Evolutionary conservation across 30 jellyfish, hydroid and myxozoan genomes (phyloP).

Genomic region (Hydractinia symbiolongicarpus): DNA sequence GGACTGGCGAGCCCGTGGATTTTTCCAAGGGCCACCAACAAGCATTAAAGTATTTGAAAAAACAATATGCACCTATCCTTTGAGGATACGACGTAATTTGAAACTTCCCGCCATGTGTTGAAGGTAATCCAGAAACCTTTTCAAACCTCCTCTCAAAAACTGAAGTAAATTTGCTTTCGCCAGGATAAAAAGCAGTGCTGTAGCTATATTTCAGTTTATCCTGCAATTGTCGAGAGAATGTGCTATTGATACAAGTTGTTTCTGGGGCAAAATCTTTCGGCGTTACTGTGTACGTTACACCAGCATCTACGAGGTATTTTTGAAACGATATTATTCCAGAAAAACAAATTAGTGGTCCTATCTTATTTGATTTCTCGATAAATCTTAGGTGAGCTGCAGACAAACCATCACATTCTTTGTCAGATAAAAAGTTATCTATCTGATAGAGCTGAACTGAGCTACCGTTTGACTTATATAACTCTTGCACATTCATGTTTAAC

Average conservation of each 20-base stretch:
- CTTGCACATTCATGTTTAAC: neutral
- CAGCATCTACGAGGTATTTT: conserved; percentile 47
- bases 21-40: no score
- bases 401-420: conserved; percentile 66
- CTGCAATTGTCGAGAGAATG: conserved; percentile 40
- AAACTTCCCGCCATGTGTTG: conserved; percentile 76
- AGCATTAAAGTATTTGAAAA: no score
- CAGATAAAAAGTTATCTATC: conserved; percentile 60
- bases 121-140: conserved; percentile 46
- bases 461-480: conserved; percentile 29
- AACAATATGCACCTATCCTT: conserved; percentile 43
- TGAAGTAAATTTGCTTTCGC: conserved; percentile 67
- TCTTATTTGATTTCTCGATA: conserved; percentile 30
- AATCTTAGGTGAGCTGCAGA: conserved; percentile 55
- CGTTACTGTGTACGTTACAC: conserved; percentile 8
- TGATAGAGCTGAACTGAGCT: conserved; percentile 60
- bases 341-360: conserved; percentile 66
- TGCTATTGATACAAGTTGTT: conserved; percentile 63
- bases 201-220: conserved; percentile 46
- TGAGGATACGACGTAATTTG: conserved; percentile 70
- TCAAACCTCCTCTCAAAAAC: conserved; percentile 48
- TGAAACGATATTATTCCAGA: conserved; percentile 54
- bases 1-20: no score
- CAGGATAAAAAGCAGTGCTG: conserved; percentile 83
- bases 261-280: conserved; percentile 45